Evolutionary conservation across 1,140 invertebrate genomes (phyloP).

Genomic region (Ephestia elutella): DNA sequence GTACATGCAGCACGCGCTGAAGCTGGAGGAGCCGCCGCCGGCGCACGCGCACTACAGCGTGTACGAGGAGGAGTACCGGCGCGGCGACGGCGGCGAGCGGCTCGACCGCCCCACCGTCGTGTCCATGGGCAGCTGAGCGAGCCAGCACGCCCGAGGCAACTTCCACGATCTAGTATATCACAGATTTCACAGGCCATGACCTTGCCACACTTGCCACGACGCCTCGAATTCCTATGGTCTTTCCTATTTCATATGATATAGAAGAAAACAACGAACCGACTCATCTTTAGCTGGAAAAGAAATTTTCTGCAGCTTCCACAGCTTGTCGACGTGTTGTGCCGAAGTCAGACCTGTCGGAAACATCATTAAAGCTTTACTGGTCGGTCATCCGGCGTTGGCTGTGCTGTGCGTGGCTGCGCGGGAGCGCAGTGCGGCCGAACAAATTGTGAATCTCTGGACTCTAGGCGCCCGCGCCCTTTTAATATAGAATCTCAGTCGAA

Average conservation of each 20-base stretch:
- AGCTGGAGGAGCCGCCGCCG: conserved; percentile 56
- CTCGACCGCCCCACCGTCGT: conserved; percentile 56
- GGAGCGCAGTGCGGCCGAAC: conserved; percentile 10
- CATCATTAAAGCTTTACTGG: no score
- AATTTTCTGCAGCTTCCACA: no score
- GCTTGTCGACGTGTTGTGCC: no score
- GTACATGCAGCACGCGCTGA: conserved; percentile 36
- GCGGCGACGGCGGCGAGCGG: conserved; percentile 29
- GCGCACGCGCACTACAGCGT: conserved; percentile 34
- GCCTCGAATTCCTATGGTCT: not conserved
- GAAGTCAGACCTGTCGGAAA: no score
- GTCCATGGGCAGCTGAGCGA: conserved; percentile 59
- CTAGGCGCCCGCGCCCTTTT: not conserved
- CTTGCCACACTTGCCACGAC: not conserved
- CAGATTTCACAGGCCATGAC: not conserved
- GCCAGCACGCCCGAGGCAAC: conserved; percentile 7
- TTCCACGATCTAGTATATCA: not conserved
- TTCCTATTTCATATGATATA: not conserved
- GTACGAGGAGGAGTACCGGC: conserved; percentile 41
- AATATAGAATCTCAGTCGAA: conserved; percentile 54
- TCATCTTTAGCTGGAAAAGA: no score
- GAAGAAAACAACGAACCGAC: no score
- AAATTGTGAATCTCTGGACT: conserved; percentile 18
- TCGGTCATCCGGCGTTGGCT: no score
- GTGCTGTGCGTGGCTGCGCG: not conserved